Percentiles rank a stretch among this genome's conserved stretches.
Conservation (phyloP, 2,113 vertebrate genomes). For the Apaloderma vittatum region DNA sequence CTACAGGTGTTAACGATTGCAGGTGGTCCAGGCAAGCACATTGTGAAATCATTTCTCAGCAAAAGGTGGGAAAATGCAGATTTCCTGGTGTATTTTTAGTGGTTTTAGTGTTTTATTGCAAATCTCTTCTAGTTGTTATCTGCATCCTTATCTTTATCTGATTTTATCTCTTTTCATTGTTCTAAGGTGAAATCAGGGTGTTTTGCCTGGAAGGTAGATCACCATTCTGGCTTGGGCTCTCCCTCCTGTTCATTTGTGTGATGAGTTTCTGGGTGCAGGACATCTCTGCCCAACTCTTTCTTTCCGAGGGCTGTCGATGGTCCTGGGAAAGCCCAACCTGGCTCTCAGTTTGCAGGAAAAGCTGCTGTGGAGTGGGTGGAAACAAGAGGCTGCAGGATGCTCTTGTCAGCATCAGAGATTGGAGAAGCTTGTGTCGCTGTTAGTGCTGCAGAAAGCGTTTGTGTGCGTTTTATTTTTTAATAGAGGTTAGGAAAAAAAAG, state of each 20-base stretch:
- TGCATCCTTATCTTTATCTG: neutral
- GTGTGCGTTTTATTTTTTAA: neutral
- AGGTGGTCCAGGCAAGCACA: neutral
- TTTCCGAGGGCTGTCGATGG: neutral
- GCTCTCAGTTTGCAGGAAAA: neutral
- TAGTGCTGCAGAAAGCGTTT: neutral
- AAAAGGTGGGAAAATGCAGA: neutral
- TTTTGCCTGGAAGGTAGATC: neutral
- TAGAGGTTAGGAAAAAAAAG: neutral
- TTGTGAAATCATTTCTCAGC: rapidly evolving
- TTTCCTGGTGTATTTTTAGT: neutral
- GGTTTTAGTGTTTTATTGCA: neutral
- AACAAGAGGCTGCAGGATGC: neutral
- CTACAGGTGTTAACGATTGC: neutral
- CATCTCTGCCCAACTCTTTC: neutral
- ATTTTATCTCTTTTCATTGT: neutral
- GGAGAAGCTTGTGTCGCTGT: too few species aligned
- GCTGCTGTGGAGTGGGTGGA: neutral
- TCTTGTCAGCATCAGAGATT: neutral
- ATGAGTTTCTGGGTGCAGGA: neutral
- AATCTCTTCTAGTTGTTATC: neutral
- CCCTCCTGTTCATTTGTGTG: neutral
- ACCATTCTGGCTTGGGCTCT: rapidly evolving
- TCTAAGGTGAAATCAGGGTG: neutral
- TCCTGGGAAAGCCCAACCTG: neutral